Evolutionary conservation across 2,888 invertebrate species (phyloP), one percentile per base, ranked within the genome.

Genomic region (Drosophila melanosoma): DNA sequence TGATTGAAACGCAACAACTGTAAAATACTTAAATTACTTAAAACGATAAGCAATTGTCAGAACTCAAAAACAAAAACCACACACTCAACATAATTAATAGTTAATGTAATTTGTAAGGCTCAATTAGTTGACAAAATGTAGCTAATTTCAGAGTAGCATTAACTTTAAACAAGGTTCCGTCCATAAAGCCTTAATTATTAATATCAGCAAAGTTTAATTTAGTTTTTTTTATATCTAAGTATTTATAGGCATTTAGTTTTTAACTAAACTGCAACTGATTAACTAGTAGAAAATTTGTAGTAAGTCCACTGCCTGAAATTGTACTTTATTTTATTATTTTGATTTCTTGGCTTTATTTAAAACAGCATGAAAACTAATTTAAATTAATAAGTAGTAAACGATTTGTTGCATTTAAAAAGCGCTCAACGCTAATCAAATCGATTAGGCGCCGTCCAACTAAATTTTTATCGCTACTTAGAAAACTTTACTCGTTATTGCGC

Each of bases 91-190:
- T 58, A 32, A 58, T 63, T 69, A 69, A 63, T 78, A 81, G 76
- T 62, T 81, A 74, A 74, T 75, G 52, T 53, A 70, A 53, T 64
- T 32, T 56, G 36, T 73, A 72, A 73, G 57, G 29, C 40, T 59
- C 40, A 62, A 61, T 59, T 64, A 64, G 69, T 65, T 76, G 56
- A 61, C 48, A 71, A 45, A 26, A 57, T 54, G n/a, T 74, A 77
- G 76, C 59, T 67, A 79, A 76, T 80, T 80, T 75, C 32, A 15
- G 33, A 52, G 40, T 61, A 81, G 68, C 77, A 78, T 73, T 79
- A 72, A 64, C 61, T 63, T 82, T 52, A 61, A 87, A 68, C 62
- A 74, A 76, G 76, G 76, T 84, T 86, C 85, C 85, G 85, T 86
- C 85, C 85, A 89, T 80, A 74, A 82, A 64, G 77, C 82, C 87